Percentiles rank a stretch among this genome's conserved stretches.
These are phyloP conservation scores for Lymantria dispar DNA, from an alignment of 2,888 invertebrate genomes.

Conservation along the genomic window DNA sequence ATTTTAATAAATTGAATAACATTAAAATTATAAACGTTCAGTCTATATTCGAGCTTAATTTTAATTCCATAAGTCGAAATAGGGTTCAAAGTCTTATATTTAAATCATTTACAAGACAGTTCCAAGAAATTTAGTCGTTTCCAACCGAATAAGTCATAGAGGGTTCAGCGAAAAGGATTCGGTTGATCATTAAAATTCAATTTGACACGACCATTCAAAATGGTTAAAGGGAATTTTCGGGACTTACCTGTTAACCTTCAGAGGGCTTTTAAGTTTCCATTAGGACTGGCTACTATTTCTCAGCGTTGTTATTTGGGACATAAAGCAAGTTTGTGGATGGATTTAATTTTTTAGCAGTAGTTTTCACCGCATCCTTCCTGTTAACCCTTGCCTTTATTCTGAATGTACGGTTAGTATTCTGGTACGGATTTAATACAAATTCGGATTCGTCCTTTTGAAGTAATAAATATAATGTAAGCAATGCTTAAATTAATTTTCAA, in stretches of 20 bases:
- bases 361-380: neutral
- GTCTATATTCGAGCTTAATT: too few species aligned
- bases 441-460: too few species aligned
- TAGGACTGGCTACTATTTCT: conserved; percentile 15
- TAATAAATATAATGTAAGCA: too few species aligned
- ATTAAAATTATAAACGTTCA: too few species aligned
- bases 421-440: too few species aligned
- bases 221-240: conserved; percentile 32
- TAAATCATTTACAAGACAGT: conserved; percentile 1
- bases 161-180: conserved; percentile 22
- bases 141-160: conserved; percentile 11
- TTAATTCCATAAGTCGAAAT: too few species aligned
- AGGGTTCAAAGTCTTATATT: neutral
- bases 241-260: conserved; percentile 31
- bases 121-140: conserved; percentile 4
- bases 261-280: conserved; percentile 33
- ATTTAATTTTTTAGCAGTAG: neutral
- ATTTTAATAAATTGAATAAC: too few species aligned
- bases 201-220: conserved; percentile 44
- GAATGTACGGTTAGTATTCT: too few species aligned
- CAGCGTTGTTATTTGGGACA: conserved; percentile 1
- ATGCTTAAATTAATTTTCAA: too few species aligned
- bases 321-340: conserved; percentile 3
- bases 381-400: too few species aligned
- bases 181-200: conserved; percentile 48